These are phyloP conservation scores for Calyptommatus sinebrachiatus DNA, from an alignment of 2,113 vertebrate genomes.

Conservation along the genomic window DNA sequence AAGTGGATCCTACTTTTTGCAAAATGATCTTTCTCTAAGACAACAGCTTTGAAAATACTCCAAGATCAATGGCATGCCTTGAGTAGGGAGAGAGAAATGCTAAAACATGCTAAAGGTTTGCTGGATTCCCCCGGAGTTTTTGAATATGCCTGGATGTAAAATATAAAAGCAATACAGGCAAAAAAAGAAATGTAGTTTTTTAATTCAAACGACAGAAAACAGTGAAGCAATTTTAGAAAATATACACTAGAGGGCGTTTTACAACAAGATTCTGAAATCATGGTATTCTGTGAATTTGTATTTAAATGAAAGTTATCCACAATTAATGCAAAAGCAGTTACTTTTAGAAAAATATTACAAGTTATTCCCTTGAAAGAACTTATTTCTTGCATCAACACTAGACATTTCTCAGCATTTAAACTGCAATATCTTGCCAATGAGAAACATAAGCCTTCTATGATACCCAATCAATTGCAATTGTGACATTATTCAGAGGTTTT, in stretches of 20 bases:
- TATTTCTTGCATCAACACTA: not conserved
- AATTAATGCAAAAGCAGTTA: slow-evolving; percentile 11
- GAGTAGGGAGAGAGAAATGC: too few species aligned
- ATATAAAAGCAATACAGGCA: not conserved
- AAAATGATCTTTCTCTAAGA: not conserved
- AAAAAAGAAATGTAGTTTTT: not conserved
- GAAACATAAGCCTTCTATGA: not conserved
- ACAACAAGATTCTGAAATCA: slow-evolving; percentile 38
- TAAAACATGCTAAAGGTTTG: not conserved
- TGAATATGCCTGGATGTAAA: not conserved
- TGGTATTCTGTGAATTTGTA: not conserved
- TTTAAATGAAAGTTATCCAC: not conserved
- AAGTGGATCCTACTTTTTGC: not conserved
- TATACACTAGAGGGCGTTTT: slow-evolving; percentile 63
- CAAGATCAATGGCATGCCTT: not conserved
- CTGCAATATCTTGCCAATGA: not conserved
- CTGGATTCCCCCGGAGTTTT: not conserved
- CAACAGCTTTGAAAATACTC: not conserved
- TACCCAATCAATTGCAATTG: not conserved
- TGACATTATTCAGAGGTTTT: not conserved
- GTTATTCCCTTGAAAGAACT: not conserved
- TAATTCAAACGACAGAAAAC: not conserved
- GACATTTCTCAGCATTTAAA: not conserved
- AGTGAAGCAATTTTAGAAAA: slow-evolving; percentile 20
- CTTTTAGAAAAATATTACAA: not conserved